Conservation (phyloP, 1,140 invertebrate genomes). For the Ceratina calcarata region DNA sequence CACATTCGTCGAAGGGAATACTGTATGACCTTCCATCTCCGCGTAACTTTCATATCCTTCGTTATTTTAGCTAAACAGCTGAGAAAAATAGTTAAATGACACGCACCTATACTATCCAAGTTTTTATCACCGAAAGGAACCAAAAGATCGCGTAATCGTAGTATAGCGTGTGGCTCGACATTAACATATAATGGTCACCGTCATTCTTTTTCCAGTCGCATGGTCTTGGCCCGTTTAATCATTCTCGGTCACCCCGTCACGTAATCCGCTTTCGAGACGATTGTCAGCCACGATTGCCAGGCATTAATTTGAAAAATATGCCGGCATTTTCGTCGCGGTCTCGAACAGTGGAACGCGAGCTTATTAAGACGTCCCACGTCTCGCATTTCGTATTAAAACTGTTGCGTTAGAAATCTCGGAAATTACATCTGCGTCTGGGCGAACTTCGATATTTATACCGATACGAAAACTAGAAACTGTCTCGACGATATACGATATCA, state of each 20-base stretch:
- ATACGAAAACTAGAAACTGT: not conserved
- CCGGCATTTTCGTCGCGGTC: conserved; percentile 36
- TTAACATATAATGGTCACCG: conserved; percentile 72
- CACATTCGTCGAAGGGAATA: too few relatives aligned
- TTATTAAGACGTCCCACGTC: conserved; percentile 43
- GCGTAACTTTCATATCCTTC: too few relatives aligned
- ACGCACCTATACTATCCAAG: conserved; percentile 21
- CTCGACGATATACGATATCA: conserved; percentile 6
- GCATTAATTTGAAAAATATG: conserved; percentile 68
- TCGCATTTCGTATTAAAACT: too few relatives aligned
- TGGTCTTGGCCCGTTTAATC: conserved; percentile 63
- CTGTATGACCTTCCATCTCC: too few relatives aligned
- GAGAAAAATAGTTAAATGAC: too few relatives aligned
- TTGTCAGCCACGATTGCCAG: conserved; percentile 60
- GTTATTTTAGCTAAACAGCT: too few relatives aligned
- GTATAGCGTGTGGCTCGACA: conserved; percentile 69
- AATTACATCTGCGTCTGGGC: not conserved
- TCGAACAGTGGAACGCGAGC: not conserved
- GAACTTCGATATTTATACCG: conserved; percentile 8
- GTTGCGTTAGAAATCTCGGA: not conserved
- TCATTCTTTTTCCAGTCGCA: conserved; percentile 65
- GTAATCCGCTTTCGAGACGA: conserved; percentile 66
- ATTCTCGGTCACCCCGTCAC: conserved; percentile 65
- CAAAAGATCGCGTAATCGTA: conserved; percentile 65
- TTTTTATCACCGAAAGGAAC: conserved; percentile 38